A percentile compares a stretch with the other conserved stretches of the same genome.
These are phyloP conservation scores for Enteromius unitaeniatus DNA, from an alignment of 2,797 vertebrate species.

Conservation along the genomic window DNA sequence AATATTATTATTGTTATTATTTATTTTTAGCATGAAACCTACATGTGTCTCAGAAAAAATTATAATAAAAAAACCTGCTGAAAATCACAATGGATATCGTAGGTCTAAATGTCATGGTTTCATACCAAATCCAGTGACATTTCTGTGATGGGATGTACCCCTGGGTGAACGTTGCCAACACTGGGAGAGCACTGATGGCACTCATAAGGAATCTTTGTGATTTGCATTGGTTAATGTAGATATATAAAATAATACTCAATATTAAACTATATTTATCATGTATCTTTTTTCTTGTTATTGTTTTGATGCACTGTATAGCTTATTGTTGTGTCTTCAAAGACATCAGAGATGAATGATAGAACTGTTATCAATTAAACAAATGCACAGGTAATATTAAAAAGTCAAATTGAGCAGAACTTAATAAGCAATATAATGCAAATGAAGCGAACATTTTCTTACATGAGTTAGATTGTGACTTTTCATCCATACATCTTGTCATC, in stretches of 20 bases:
- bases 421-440: conserved; percentile 84
- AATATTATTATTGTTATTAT: neutral
- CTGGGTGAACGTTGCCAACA: conserved; percentile 80
- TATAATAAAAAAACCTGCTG: conserved; percentile 73
- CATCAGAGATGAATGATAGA: conserved; percentile 77
- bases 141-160: conserved; percentile 86
- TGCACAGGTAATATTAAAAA: conserved; percentile 82
- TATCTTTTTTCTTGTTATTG: conserved; percentile 72
- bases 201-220: conserved; percentile 77
- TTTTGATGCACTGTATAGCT: conserved; percentile 65
- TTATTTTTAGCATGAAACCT: neutral
- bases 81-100: conserved; percentile 82
- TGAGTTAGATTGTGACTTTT: conserved; percentile 80
- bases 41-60: conserved; percentile 1
- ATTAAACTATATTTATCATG: neutral
- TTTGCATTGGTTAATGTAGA: conserved; percentile 67
- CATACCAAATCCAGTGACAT: conserved; percentile 85
- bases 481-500: conserved; percentile 84
- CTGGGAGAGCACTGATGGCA: conserved; percentile 78
- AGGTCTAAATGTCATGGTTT: conserved; percentile 86
- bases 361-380: conserved; percentile 83
- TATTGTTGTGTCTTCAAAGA: conserved; percentile 62
- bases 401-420: conserved; percentile 84
- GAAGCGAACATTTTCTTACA: conserved; percentile 83
- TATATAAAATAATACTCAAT: neutral